phyloP scores from a whole-genome alignment of 2,888 invertebrate genomes.

The Electrophaes corylata region DNA sequence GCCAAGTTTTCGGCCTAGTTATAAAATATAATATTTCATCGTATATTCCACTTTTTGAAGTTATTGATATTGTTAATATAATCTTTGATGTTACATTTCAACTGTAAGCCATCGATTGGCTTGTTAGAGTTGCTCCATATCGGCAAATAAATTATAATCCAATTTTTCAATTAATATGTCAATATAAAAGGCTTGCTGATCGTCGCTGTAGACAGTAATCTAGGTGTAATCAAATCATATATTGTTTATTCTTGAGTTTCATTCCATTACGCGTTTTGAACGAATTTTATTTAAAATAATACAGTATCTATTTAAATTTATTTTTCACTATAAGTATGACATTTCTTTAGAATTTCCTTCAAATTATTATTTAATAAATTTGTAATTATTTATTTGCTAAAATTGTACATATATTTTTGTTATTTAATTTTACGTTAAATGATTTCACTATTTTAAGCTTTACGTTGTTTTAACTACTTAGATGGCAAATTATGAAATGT shows the following conservation, averaged over 20 bases:
- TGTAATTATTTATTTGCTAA: conserved; percentile 81
- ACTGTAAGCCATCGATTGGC: neutral
- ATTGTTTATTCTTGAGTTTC: conserved; percentile 47
- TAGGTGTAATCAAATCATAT: conserved; percentile 39
- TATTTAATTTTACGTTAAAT: conserved; percentile 81
- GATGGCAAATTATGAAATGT: conserved; percentile 37
- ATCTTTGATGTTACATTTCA: conserved; percentile 16
- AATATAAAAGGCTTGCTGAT: conserved; percentile 16
- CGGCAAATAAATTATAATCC: conserved; percentile 14
- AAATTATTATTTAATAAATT: conserved; percentile 58
- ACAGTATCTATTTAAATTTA: conserved; percentile 44
- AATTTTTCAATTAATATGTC: conserved; percentile 14
- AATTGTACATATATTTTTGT: conserved; percentile 82
- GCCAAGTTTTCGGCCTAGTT: conserved; percentile 25
- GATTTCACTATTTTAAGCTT: conserved; percentile 56
- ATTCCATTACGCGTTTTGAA: conserved; percentile 65
- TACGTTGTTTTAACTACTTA: conserved; percentile 45
- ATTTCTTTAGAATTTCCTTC: conserved; percentile 51
- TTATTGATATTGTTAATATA: conserved; percentile 8
- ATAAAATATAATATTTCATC: conserved; percentile 1
- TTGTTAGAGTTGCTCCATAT: neutral
- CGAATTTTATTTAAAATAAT: conserved; percentile 45
- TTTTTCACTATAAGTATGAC: conserved; percentile 44
- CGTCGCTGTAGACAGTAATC: conserved; percentile 27
- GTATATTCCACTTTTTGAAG: conserved; percentile 22